Percentiles rank a stretch among this genome's conserved stretches.
phyloP scores from a whole-genome alignment of 2,797 vertebrate species.

The Darevskia nairensis region DNA sequence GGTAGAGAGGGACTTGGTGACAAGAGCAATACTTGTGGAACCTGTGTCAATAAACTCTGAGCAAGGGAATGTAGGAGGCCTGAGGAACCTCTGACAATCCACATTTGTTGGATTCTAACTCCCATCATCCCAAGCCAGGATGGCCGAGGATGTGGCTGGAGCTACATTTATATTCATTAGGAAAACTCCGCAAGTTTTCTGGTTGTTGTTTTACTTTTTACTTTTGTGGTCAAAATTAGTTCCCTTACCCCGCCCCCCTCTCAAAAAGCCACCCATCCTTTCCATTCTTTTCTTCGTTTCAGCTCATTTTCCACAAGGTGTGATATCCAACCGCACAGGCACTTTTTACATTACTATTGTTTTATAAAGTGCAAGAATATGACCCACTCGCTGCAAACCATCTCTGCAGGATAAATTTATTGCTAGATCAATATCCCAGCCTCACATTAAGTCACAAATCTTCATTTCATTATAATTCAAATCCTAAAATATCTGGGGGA shows the following conservation, averaged over 20 bases:
- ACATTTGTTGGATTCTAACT: too few species aligned
- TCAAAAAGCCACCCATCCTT: not conserved
- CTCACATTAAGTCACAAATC: constrained; percentile 73
- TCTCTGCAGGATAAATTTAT: constrained; percentile 60
- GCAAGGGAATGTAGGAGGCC: too few species aligned
- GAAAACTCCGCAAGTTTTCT: not conserved
- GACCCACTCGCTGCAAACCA: constrained; percentile 67
- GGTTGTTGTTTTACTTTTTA: not conserved
- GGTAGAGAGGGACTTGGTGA: too few species aligned
- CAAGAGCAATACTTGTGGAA: too few species aligned
- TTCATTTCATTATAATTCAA: constrained; percentile 69
- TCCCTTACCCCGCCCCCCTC: not conserved
- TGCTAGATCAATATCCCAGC: constrained; percentile 70
- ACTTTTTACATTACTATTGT: constrained; percentile 70
- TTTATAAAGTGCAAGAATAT: constrained; percentile 71
- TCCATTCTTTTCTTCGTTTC: constrained; percentile 37
- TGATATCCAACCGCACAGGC: constrained; percentile 45
- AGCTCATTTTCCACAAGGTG: constrained; percentile 60
- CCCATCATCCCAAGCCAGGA: too few species aligned
- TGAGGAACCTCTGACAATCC: too few species aligned
- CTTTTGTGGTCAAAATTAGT: not conserved
- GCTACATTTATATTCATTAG: not conserved
- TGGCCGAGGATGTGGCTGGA: too few species aligned
- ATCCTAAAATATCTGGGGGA: constrained; percentile 62
- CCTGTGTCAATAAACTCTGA: too few species aligned